Conservation (phyloP, 2,113 vertebrate species). For the Corvus hawaiiensis region DNA sequence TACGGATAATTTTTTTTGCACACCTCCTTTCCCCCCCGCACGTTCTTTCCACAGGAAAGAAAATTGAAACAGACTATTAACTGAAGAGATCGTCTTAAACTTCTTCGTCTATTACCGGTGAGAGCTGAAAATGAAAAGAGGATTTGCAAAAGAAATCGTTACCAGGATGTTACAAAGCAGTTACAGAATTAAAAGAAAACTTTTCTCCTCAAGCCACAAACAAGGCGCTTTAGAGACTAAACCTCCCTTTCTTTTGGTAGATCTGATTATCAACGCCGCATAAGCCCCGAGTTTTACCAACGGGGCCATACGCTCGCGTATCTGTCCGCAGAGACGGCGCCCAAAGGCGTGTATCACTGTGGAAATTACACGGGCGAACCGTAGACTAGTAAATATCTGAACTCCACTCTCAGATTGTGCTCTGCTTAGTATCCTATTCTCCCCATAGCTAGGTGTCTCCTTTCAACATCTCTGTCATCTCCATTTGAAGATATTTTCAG, state of each 20-base stretch:
- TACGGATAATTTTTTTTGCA: not conserved
- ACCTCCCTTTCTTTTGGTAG: not conserved
- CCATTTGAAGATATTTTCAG: constrained; percentile 70
- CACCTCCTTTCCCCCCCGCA: rapidly evolving
- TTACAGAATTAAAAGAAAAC: constrained; percentile 22
- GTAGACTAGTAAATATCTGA: not conserved
- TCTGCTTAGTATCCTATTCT: constrained; percentile 50
- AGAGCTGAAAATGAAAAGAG: constrained; percentile 10
- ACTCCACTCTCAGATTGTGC: constrained; percentile 8
- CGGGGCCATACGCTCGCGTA: not conserved
- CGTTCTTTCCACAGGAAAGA: not conserved
- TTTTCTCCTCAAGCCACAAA: constrained; percentile 21
- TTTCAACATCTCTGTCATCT: constrained; percentile 69
- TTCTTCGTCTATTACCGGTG: not conserved
- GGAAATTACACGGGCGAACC: constrained; percentile 11
- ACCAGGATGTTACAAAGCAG: not conserved
- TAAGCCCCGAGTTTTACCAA: not conserved
- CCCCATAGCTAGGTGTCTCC: constrained; percentile 60
- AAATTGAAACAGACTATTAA: not conserved
- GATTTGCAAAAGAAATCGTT: constrained; percentile 29
- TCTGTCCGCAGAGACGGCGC: not conserved
- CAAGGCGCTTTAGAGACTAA: not conserved
- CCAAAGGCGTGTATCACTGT: not conserved
- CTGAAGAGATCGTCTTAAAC: not conserved
- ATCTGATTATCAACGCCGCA: not conserved